phyloP scores from a whole-genome alignment of 2,113 vertebrate species.

The Ardeotis arabs region DNA sequence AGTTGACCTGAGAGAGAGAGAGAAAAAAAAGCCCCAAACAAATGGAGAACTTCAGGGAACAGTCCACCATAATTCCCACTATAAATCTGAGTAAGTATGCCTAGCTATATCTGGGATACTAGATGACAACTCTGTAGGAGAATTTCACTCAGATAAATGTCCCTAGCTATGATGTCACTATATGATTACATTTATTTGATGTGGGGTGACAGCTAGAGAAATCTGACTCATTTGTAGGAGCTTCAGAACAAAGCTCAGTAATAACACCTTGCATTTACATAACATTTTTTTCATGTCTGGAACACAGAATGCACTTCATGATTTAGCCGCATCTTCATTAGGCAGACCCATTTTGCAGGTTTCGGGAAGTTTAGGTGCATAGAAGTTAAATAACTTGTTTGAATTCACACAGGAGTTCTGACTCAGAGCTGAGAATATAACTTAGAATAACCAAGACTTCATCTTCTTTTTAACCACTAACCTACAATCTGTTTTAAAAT shows the following conservation, averaged over 20 bases:
- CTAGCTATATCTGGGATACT: neutral
- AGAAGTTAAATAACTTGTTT: neutral
- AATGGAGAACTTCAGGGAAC: neutral
- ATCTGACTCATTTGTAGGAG: neutral
- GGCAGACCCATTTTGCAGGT: neutral
- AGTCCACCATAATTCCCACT: neutral
- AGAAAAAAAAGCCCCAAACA: neutral
- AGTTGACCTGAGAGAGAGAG: neutral
- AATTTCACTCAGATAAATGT: neutral
- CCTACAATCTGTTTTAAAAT: neutral
- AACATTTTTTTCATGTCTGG: neutral
- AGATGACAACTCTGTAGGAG: neutral
- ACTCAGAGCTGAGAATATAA: neutral
- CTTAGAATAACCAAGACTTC: neutral
- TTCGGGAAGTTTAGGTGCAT: neutral
- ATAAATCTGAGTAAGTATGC: neutral
- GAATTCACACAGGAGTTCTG: neutral
- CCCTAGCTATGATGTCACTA: neutral
- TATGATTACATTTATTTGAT: neutral
- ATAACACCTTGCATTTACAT: neutral
- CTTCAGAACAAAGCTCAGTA: conserved; percentile 10
- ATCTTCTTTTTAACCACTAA: neutral
- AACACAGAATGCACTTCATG: neutral
- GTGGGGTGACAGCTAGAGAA: neutral
- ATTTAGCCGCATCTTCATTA: conserved; percentile 2